Percentiles rank a stretch among this genome's conserved stretches.
phyloP scores from a whole-genome alignment of 2,797 vertebrate species.

The Enteromius radiatus region DNA sequence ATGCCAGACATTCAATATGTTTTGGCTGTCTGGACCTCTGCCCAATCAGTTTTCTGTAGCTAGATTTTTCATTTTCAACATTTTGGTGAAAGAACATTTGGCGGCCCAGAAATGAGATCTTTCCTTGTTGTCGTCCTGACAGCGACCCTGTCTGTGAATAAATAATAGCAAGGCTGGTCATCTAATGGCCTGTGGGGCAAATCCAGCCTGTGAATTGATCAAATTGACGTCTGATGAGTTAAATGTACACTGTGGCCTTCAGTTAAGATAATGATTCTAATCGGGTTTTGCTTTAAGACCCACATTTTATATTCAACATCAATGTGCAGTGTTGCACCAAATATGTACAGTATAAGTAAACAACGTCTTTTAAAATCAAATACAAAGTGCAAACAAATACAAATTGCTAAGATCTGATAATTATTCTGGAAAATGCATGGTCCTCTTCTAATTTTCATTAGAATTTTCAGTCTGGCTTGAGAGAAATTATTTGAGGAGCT shows the following conservation, averaged over 20 bases:
- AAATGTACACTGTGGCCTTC: neutral
- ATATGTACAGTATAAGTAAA: neutral
- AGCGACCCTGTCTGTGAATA: neutral
- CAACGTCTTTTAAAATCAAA: neutral
- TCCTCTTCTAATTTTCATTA: neutral
- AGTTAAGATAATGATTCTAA: neutral
- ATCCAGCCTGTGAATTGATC: neutral
- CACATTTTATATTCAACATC: conserved; percentile 5
- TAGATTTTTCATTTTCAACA: conserved; percentile 20
- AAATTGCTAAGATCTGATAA: neutral
- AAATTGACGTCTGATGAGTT: conserved; percentile 5
- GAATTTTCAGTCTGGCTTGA: neutral
- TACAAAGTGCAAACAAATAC: neutral
- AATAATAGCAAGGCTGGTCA: neutral
- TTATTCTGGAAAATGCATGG: neutral
- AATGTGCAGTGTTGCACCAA: neutral
- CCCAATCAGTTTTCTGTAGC: neutral
- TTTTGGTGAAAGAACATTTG: conserved; percentile 9
- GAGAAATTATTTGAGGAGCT: neutral
- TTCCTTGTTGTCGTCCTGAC: neutral
- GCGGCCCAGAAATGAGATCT: neutral
- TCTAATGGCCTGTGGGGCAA: conserved; percentile 12
- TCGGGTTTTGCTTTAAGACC: neutral
- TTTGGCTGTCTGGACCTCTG: conserved; percentile 11
- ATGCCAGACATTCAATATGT: conserved; percentile 20